Evolutionary conservation across 2,888 invertebrate species (phyloP), one percentile per base, ranked within the genome.

Genomic region (Tetropium fuscum): DNA sequence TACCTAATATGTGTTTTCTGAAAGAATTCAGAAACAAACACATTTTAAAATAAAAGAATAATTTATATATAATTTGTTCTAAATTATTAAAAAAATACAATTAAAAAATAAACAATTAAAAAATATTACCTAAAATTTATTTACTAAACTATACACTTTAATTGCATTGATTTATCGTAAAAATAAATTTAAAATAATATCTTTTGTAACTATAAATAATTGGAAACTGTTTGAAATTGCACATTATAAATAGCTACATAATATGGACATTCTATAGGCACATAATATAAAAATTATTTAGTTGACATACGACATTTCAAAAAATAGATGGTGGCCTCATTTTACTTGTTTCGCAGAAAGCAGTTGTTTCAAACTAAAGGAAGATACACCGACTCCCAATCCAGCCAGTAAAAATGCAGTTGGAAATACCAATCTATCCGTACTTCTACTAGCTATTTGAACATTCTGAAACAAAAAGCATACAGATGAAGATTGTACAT

Each of bases 331-430:
- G n/a, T n/a, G n/a, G n/a, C 22, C 30, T 59, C 45, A 64, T 57
- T 53, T 47, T 10, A 45, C 43, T 15, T 60, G 55, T 45, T 66
- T 70, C 13, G 57, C 44, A 16, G 47, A 49, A 5, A 78, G 51
- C 43, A 81, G 60, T 60, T 80, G 80, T 65, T 78, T 81, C 41
- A 81, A 53, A 64, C 80, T 79, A 66, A 80, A 81, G 1, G 82
- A 75, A 5, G 81, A 81, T 3, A 82, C 72, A 44, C 78, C 80
- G 30, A 81, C 75, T 41, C 82, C 82, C 47, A 80, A 60, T 40
- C 76, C 74, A 13, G 81, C 81, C 55, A 81, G 61, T 41, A 81
- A 60, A 56, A 81, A 72, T 5, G 81, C 82, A n/a, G 78, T 73
- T 20, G 78, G 77, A 54, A 76, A 76, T 13, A 80, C 75, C 63